A percentile compares a stretch with the other conserved stretches of the same genome.
Evolutionary conservation across 2,797 vertebrate species (phyloP).

Genomic region (Brachyrhaphis roseni): DNA sequence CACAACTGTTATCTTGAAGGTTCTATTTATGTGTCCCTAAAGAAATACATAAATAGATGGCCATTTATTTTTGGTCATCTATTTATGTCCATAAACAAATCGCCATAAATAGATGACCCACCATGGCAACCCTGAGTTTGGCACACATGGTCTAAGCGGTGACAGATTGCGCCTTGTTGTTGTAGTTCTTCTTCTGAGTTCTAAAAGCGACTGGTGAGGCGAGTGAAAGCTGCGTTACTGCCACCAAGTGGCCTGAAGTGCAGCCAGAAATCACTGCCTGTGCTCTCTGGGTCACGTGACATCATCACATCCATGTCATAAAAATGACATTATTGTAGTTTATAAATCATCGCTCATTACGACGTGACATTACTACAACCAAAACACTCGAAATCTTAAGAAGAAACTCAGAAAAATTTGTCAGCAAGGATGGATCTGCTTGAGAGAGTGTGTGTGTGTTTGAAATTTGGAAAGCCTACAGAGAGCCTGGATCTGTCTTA

Average conservation of each 20-base stretch:
- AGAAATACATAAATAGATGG: no score
- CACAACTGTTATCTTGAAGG: no score
- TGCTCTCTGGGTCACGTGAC: background rate
- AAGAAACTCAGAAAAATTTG: slow-evolving; percentile 49
- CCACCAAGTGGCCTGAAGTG: background rate
- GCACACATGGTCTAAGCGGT: no score
- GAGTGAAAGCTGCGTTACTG: background rate
- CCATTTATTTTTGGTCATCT: background rate
- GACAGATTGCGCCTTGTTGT: background rate
- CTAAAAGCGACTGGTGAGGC: background rate
- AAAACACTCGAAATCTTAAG: slow-evolving; percentile 17
- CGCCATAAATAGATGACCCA: no score
- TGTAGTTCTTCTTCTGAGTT: background rate
- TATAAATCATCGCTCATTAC: background rate
- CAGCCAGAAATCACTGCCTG: background rate
- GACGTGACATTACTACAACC: slow-evolving; percentile 20
- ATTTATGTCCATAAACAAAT: no score
- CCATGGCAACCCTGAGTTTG: no score
- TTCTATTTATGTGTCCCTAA: no score
- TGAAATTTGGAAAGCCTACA: background rate
- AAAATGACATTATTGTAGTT: background rate
- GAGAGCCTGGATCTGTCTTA: background rate
- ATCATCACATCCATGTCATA: background rate
- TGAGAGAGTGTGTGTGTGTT: slow-evolving; percentile 16
- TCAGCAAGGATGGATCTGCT: slow-evolving; percentile 55